Conservation (phyloP, 37 sponge, comb jelly and placozoan species). For the Bolinopsis microptera region DNA sequence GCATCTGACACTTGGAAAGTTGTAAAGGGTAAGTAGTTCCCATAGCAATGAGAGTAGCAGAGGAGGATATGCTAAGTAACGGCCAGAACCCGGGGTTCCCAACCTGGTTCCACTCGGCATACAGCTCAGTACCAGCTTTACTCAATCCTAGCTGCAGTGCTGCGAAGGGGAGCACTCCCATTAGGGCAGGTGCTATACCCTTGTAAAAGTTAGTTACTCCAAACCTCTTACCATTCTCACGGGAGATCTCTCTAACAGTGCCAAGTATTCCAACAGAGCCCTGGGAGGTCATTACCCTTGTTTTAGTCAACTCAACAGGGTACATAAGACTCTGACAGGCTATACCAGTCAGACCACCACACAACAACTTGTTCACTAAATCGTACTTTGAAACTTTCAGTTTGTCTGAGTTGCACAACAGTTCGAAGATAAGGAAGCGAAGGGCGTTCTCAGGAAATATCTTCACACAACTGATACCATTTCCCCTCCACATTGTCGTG, state of each 20-base stretch:
- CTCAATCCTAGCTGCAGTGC: slow-evolving; percentile 32
- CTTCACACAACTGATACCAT: slow-evolving; percentile 95
- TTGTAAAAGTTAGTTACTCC: slow-evolving; percentile 51
- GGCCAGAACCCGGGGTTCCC: slow-evolving; percentile 52
- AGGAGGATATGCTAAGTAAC: slow-evolving; percentile 19
- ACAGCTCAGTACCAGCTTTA: slow-evolving; percentile 54
- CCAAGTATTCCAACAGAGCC: not conserved
- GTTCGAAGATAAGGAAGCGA: slow-evolving; percentile 75
- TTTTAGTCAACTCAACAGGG: slow-evolving; percentile 28
- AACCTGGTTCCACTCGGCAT: slow-evolving; percentile 41
- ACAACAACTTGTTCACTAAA: slow-evolving; percentile 34
- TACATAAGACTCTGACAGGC: slow-evolving; percentile 24
- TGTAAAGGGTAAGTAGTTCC: slow-evolving; percentile 9
- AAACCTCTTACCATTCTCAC: not conserved
- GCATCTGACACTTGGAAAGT: not conserved
- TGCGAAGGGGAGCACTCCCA: slow-evolving; percentile 35
- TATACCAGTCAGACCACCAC: slow-evolving; percentile 59
- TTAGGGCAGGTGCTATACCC: slow-evolving; percentile 6
- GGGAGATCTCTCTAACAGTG: not conserved
- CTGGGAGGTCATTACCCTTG: slow-evolving; percentile 29
- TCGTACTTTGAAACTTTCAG: not conserved
- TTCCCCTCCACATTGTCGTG: slow-evolving; percentile 96
- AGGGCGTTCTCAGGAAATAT: slow-evolving; percentile 96
- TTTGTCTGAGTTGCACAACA: slow-evolving; percentile 17
- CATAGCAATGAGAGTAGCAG: slow-evolving; percentile 41